A percentile compares a stretch with the other conserved stretches of the same genome.
Conservation (phyloP, 2,888 invertebrate species). For the Orthosia incerta region DNA sequence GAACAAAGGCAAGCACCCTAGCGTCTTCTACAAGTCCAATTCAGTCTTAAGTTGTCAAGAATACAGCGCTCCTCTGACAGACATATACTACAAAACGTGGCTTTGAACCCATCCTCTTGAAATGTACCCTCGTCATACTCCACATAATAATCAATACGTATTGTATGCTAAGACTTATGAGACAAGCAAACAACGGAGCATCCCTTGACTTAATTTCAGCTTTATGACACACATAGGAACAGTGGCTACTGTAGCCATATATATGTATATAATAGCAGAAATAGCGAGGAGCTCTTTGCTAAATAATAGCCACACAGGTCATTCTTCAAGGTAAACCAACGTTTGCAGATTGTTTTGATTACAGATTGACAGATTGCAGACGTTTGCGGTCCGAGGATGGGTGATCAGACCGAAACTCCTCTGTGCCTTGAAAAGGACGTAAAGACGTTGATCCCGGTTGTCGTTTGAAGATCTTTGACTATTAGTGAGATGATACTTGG, state of each 20-base stretch:
- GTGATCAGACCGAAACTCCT: neutral
- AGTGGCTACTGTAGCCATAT: neutral
- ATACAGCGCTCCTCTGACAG: neutral
- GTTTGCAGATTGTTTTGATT: no score
- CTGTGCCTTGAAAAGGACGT: neutral
- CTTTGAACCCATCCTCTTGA: conserved; percentile 5
- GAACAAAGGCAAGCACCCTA: neutral
- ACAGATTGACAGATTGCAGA: no score
- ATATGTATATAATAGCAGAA: neutral
- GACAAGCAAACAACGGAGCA: conserved; percentile 17
- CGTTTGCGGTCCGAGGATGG: neutral
- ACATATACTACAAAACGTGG: neutral
- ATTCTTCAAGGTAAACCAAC: neutral
- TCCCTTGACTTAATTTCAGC: conserved; percentile 4
- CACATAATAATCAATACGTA: conserved; percentile 4
- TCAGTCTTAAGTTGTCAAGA: neutral
- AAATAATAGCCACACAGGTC: neutral
- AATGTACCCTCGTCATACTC: conserved; percentile 34
- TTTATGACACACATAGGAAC: neutral
- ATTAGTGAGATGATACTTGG: neutral
- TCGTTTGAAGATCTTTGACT: neutral
- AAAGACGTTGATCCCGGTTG: no score
- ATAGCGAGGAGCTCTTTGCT: neutral
- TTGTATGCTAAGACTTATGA: conserved; percentile 5
- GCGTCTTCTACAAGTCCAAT: neutral